phyloP scores from a whole-genome alignment of 2,113 vertebrate genomes.

The Lepisosteus oculatus region DNA sequence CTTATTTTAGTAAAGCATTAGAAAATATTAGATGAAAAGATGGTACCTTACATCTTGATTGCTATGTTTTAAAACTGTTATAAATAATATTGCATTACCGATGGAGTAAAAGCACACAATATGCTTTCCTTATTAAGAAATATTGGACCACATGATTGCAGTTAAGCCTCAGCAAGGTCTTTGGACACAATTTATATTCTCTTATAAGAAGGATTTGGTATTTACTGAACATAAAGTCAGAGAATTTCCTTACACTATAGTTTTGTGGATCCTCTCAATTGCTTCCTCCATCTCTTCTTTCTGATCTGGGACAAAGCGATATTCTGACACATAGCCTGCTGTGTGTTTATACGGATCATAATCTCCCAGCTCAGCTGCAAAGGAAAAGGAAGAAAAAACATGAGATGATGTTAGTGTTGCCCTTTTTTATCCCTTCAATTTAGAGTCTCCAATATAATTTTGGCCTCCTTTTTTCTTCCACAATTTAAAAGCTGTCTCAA shows the following conservation, averaged over 20 bases:
- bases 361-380: constrained; percentile 80
- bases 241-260: constrained; percentile 68
- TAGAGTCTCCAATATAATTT: neutral
- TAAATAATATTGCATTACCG: too few relatives aligned
- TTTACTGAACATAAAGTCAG: neutral
- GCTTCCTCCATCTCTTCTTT: constrained; percentile 83
- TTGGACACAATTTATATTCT: constrained; percentile 17
- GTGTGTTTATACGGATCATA: constrained; percentile 78
- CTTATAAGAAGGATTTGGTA: constrained; percentile 25
- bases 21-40: too few relatives aligned
- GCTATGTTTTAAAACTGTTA: too few relatives aligned
- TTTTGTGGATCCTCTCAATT: constrained; percentile 80
- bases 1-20: too few relatives aligned
- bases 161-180: too few relatives aligned
- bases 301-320: constrained; percentile 84
- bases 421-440: neutral
- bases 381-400: constrained; percentile 24
- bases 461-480: neutral
- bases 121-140: neutral
- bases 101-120: too few relatives aligned
- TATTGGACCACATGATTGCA: too few relatives aligned
- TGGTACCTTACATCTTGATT: too few relatives aligned
- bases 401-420: neutral
- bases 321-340: constrained; percentile 79
- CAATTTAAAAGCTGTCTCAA: too few relatives aligned